Percentiles rank a stretch among this genome's conserved stretches.
These are phyloP conservation scores for Isurus oxyrinchus DNA, from an alignment of 2,113 vertebrate species.

Conservation along the genomic window DNA sequence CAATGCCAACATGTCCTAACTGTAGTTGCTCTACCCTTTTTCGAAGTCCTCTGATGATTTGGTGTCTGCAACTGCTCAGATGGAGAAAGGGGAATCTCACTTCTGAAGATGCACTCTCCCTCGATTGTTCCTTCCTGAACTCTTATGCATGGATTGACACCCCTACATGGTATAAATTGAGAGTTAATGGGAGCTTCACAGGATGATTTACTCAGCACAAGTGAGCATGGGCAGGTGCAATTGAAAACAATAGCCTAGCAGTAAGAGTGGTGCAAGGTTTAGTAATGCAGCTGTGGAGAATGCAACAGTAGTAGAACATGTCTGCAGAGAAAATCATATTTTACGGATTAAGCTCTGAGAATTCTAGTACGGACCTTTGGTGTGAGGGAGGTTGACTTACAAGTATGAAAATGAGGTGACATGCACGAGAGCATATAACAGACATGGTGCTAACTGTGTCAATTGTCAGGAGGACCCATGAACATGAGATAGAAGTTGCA, in stretches of 20 bases:
- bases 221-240: neutral
- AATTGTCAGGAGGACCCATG: neutral
- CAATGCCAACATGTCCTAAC: no score
- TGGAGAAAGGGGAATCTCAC: no score
- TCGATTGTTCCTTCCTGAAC: no score
- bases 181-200: no score
- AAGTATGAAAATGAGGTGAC: neutral
- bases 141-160: no score
- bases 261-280: neutral
- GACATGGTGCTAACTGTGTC: neutral
- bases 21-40: no score
- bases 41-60: no score
- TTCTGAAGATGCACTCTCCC: no score
- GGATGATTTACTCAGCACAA: no score
- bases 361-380: neutral
- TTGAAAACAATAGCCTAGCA: neutral
- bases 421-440: neutral
- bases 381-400: neutral
- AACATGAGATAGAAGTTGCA: neutral
- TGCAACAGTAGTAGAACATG: neutral
- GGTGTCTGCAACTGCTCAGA: no score
- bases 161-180: no score
- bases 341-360: neutral
- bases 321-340: neutral
- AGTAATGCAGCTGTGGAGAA: neutral